phyloP scores from a whole-genome alignment of 92 coral and sea anemone species.

The Palythoa caribaeorum region DNA sequence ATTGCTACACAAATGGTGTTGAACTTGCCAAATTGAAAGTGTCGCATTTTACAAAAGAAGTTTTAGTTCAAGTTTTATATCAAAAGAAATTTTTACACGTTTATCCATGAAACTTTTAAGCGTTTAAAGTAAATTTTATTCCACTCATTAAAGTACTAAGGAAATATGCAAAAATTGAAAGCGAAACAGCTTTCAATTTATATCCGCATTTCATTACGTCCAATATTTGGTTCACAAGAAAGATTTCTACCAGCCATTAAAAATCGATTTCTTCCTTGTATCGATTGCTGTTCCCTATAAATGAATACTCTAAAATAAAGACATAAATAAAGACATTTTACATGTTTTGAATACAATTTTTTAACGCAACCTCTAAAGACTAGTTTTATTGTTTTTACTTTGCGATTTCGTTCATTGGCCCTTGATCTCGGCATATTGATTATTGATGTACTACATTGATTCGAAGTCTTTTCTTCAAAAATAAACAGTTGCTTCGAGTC shows the following conservation, averaged over 20 bases:
- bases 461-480: background rate
- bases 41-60: background rate
- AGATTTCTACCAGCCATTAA: too few relatives aligned
- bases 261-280: too few relatives aligned
- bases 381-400: background rate
- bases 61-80: background rate
- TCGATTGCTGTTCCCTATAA: too few relatives aligned
- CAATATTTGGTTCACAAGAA: background rate
- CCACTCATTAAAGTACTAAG: background rate
- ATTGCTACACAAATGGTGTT: background rate
- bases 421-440: background rate
- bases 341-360: too few relatives aligned
- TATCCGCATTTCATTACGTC: background rate
- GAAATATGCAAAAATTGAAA: background rate
- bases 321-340: too few relatives aligned
- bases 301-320: too few relatives aligned
- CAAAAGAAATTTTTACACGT: background rate
- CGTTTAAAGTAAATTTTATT: background rate
- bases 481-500: constrained; percentile 8
- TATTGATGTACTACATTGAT: background rate
- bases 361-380: too few relatives aligned
- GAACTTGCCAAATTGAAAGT: background rate
- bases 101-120: background rate
- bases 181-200: background rate
- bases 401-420: background rate